Evolutionary conservation across 2,113 vertebrate species (phyloP).

Genomic region (Manacus vitellinus): DNA sequence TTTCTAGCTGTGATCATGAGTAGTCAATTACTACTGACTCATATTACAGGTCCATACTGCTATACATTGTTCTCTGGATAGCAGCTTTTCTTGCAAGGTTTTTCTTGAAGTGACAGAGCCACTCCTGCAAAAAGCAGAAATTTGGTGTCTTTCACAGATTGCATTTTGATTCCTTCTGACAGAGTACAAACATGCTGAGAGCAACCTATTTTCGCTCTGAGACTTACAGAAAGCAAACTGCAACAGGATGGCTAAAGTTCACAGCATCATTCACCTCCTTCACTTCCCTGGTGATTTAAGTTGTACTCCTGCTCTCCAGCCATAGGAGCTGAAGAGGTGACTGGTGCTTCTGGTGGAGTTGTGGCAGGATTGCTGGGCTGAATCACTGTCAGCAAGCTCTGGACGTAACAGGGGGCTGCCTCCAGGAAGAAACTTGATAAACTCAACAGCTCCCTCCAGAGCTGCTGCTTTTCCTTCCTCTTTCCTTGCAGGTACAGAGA

Average conservation of each 20-base stretch:
- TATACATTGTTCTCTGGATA: background rate
- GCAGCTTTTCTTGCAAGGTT: background rate
- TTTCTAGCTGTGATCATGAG: background rate
- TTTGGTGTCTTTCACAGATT: background rate
- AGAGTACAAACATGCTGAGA: background rate
- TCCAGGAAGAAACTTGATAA: background rate
- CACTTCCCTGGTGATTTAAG: background rate
- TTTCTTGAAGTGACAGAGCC: background rate
- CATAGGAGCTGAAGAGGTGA: background rate
- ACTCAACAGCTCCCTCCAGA: background rate
- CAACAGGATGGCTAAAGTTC: background rate
- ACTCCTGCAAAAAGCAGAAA: background rate
- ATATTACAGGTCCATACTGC: background rate
- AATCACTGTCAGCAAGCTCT: background rate
- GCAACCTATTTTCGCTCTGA: background rate
- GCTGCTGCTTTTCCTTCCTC: background rate
- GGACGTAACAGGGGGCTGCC: background rate
- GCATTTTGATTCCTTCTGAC: background rate
- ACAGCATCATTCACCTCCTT: background rate
- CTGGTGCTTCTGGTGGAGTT: background rate
- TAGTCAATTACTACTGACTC: background rate
- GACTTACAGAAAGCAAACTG: background rate
- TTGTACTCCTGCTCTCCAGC: background rate
- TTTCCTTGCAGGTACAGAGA: background rate
- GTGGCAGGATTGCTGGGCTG: background rate